These are phyloP conservation scores for Cephus nigrinus DNA, from an alignment of 2,888 invertebrate species.

Conservation along the genomic window DNA sequence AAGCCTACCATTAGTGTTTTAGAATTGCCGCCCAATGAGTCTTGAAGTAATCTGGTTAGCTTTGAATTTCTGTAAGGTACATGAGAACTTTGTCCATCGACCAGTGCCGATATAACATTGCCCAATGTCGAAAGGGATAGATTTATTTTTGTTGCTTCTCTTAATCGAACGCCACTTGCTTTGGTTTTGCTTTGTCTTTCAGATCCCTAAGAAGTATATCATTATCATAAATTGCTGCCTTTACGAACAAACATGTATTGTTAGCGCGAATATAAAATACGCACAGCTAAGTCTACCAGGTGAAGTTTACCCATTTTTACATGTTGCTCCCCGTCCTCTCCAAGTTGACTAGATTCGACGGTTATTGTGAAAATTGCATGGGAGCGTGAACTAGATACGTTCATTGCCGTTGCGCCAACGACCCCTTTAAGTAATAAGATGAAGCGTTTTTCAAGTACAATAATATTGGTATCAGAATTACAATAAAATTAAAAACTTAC, in stretches of 20 bases:
- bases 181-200: constrained; percentile 98
- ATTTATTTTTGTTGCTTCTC: constrained; percentile 98
- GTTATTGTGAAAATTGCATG: constrained; percentile 99
- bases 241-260: constrained; percentile 39
- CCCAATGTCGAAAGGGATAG: constrained; percentile 96
- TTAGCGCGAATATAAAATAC: constrained; percentile 48
- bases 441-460: constrained; percentile 3
- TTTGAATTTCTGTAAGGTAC: constrained; percentile 99
- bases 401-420: constrained; percentile 96
- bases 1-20: constrained; percentile 87
- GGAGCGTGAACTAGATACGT: constrained; percentile 94
- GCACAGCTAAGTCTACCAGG: constrained; percentile 95
- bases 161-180: constrained; percentile 89
- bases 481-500: constrained; percentile 66
- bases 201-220: constrained; percentile 78
- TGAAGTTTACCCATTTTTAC: constrained; percentile 97
- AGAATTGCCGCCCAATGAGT: constrained; percentile 96
- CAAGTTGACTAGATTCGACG: constrained; percentile 92
- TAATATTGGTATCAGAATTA: constrained; percentile 3
- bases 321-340: constrained; percentile 84
- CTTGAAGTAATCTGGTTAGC: constrained; percentile 92
- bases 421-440: constrained; percentile 67
- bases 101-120: constrained; percentile 97
- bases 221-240: background rate
- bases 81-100: constrained; percentile 96